A percentile compares a stretch with the other conserved stretches of the same genome.
Evolutionary conservation across 2,113 vertebrate species (phyloP).

Genomic region (Herpetotheres cachinnans): DNA sequence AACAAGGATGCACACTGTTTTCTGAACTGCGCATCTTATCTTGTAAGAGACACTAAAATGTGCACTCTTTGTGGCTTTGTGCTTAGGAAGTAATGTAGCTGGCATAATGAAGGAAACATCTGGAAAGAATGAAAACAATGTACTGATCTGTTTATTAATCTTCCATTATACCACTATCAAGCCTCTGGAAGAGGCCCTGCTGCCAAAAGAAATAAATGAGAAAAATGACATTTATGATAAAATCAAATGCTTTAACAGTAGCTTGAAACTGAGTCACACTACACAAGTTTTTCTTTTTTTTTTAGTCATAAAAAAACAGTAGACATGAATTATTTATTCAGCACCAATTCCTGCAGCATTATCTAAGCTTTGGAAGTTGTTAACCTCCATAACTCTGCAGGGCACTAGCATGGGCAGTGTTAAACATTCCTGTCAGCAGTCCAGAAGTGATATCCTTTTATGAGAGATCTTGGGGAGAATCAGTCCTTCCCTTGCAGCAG

Average conservation of each 20-base stretch:
- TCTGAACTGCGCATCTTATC: background rate
- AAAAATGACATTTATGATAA: background rate
- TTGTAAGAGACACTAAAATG: background rate
- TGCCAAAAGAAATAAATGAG: background rate
- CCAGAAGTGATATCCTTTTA: background rate
- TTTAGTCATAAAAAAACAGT: background rate
- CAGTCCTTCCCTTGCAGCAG: background rate
- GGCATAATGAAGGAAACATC: background rate
- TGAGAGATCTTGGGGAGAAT: background rate
- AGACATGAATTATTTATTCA: conserved; percentile 11
- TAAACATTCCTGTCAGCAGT: background rate
- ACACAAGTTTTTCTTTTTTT: background rate
- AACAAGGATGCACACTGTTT: background rate
- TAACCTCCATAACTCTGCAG: background rate
- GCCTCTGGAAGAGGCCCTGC: background rate
- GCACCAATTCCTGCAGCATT: background rate
- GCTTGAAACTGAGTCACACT: background rate
- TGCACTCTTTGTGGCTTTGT: background rate
- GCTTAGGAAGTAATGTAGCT: background rate
- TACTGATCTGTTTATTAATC: conserved; percentile 13
- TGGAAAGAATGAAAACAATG: background rate
- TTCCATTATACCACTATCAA: background rate
- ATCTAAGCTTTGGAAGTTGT: background rate
- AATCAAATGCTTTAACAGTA: background rate
- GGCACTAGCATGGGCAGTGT: rapidly evolving